Percentiles rank a stretch among this genome's conserved stretches.
phyloP scores from a whole-genome alignment of 2,113 vertebrate species.

The Hemiprocne comata region DNA sequence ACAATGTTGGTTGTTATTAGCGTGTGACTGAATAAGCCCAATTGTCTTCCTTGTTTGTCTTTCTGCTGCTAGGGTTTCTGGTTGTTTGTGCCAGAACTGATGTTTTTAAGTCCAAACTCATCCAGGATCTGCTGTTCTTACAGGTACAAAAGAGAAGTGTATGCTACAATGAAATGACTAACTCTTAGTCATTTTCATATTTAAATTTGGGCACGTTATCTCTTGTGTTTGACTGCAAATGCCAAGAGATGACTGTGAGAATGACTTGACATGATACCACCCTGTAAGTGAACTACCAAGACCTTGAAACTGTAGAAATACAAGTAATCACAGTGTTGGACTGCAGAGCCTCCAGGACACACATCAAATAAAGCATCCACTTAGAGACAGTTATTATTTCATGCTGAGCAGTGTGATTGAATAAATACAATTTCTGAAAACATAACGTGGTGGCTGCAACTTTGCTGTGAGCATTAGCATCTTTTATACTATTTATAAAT shows the following conservation, averaged over 20 bases:
- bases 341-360: not conserved
- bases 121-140: not conserved
- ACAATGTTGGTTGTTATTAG: rapidly evolving
- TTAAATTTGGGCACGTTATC: not conserved
- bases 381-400: not conserved
- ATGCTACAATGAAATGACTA: not conserved
- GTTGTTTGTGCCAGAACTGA: not conserved
- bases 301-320: not conserved
- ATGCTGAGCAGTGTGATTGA: not conserved
- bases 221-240: not conserved
- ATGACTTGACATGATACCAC: rapidly evolving
- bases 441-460: not conserved
- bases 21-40: not conserved
- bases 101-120: not conserved
- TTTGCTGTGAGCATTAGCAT: not conserved
- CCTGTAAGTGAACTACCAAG: not conserved
- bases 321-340: not conserved
- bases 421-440: not conserved
- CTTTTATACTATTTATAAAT: not conserved
- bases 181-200: not conserved
- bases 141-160: not conserved
- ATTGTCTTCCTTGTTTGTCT: not conserved
- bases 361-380: not conserved
- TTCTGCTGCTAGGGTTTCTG: not conserved
- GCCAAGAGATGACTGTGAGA: not conserved